Evolutionary conservation across 2,113 vertebrate genomes (phyloP).

Genomic region (Podarcis cretensis): DNA sequence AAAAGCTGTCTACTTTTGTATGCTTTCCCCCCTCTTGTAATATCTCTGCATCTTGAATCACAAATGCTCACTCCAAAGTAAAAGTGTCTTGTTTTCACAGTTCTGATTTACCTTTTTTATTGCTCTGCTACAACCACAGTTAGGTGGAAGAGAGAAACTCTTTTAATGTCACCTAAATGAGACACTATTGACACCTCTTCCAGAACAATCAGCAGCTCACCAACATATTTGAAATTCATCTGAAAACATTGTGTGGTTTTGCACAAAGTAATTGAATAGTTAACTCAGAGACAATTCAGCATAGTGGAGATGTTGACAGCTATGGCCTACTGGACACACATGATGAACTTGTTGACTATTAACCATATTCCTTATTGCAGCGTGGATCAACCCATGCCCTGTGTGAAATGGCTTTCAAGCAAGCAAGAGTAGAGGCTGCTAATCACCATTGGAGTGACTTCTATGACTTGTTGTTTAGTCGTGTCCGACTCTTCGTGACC

Average conservation of each 20-base stretch:
- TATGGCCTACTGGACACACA: neutral
- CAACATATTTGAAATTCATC: neutral
- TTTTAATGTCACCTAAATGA: neutral
- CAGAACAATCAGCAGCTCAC: neutral
- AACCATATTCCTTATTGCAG: neutral
- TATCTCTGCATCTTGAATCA: neutral
- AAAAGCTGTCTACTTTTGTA: neutral
- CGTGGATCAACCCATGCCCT: neutral
- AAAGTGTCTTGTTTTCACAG: neutral
- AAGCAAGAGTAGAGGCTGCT: neutral
- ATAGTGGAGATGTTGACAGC: neutral
- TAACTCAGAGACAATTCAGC: neutral
- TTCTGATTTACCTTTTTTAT: neutral
- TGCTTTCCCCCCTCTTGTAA: neutral
- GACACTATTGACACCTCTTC: neutral
- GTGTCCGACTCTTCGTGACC: too few relatives aligned
- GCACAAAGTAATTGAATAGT: neutral
- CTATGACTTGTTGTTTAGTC: neutral
- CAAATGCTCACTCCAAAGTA: neutral
- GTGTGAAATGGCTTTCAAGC: neutral
- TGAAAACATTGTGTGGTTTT: neutral
- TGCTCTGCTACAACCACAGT: neutral
- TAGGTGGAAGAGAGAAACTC: neutral
- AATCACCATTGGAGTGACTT: neutral
- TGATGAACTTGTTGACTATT: neutral